A percentile compares a stretch with the other conserved stretches of the same genome.
Evolutionary conservation across 1,140 invertebrate species (phyloP).

Genomic region (Papilio polytes): DNA sequence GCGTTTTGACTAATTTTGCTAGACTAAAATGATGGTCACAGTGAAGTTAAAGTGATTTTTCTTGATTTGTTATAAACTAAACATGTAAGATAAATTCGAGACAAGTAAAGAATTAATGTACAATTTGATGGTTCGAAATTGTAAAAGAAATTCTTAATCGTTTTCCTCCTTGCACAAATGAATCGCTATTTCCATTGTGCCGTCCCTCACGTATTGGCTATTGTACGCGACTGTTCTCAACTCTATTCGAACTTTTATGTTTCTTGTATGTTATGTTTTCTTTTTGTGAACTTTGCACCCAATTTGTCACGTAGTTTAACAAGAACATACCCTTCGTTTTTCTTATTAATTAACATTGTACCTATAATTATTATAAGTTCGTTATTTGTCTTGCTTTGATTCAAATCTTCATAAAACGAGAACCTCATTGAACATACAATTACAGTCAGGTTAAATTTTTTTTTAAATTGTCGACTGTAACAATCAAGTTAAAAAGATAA

Average conservation of each 20-base stretch:
- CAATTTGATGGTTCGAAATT: conserved; percentile 1
- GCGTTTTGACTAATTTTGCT: not conserved
- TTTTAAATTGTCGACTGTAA: no score
- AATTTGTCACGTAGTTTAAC: not conserved
- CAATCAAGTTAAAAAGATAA: no score
- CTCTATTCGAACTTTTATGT: conserved; percentile 7
- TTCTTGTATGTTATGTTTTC: conserved; percentile 12
- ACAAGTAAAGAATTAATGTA: conserved; percentile 13
- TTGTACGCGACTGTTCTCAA: conserved; percentile 18
- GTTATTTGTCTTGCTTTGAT: not conserved
- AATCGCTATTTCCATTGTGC: conserved; percentile 11
- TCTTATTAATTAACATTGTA: not conserved
- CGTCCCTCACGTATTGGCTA: conserved; percentile 24
- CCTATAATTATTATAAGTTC: not conserved
- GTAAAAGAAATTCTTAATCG: conserved; percentile 14
- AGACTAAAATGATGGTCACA: not conserved
- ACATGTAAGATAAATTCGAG: not conserved
- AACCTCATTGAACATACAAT: no score
- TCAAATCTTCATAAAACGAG: no score
- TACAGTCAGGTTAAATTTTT: no score
- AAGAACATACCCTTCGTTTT: not conserved
- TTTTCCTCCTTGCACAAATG: conserved; percentile 20
- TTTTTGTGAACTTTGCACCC: not conserved
- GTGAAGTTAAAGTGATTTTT: not conserved
- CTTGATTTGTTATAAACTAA: not conserved